A percentile compares a stretch with the other conserved stretches of the same genome.
Evolutionary conservation across 2,888 invertebrate genomes (phyloP).

Genomic region (Dolomedes plantarius): DNA sequence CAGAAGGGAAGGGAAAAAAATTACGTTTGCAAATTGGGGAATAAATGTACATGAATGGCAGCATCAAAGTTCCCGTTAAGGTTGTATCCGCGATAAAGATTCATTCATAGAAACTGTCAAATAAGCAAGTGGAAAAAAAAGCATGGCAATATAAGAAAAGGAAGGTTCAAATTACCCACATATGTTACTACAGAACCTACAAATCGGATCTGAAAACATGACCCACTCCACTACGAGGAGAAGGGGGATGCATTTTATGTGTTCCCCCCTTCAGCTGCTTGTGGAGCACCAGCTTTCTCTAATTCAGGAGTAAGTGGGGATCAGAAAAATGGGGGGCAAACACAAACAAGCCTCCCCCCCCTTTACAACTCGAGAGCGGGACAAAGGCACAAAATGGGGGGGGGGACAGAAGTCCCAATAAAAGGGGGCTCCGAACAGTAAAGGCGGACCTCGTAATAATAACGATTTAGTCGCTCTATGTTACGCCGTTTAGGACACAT

Average conservation of each 20-base stretch:
- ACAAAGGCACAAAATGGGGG: neutral
- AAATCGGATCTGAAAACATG: conserved; percentile 4
- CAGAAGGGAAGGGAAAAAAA: too few species aligned
- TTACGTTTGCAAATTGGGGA: conserved; percentile 15
- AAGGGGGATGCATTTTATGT: neutral
- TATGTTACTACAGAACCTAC: conserved; percentile 5
- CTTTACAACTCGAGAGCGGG: conserved; percentile 5
- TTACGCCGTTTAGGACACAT: conserved; percentile 58
- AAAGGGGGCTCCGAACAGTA: conserved; percentile 12
- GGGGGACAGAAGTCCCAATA: neutral
- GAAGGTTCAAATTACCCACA: conserved; percentile 7
- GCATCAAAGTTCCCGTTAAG: neutral
- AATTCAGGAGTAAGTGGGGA: conserved; percentile 2
- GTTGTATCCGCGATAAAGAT: neutral
- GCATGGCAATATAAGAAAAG: neutral
- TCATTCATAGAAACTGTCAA: neutral
- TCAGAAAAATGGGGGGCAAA: conserved; percentile 29
- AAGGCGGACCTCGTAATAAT: conserved; percentile 50
- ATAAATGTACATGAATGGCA: neutral
- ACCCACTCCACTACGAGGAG: neutral
- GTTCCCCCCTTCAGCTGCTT: conserved; percentile 33
- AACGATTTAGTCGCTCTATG: conserved; percentile 49
- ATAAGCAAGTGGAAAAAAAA: neutral
- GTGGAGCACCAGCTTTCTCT: conserved; percentile 58
- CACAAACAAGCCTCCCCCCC: conserved; percentile 56